Evolutionary conservation across 2,113 vertebrate species (phyloP), one percentile per base, ranked within the genome.

Genomic region (Uropsilus gracilis): DNA sequence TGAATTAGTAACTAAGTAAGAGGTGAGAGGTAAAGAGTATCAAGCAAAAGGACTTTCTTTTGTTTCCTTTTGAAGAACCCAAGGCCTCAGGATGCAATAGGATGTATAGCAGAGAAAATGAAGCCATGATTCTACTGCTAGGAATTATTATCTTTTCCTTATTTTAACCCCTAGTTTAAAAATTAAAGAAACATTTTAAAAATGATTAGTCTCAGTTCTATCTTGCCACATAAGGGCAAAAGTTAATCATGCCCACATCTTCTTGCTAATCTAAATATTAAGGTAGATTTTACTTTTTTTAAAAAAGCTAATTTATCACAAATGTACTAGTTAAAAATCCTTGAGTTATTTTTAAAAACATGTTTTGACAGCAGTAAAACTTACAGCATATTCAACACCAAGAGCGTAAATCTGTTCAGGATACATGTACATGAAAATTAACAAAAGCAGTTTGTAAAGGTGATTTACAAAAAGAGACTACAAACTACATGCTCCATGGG

Each of bases 301-400:
- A 53, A 86, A 86, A 97, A 96, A 84, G 94, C 80, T 91, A 81
- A 95, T 87, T 75, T 95, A 76, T 57, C 96, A 44, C 73, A 80
- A 59, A 77, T 81, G 37, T 44, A 94, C 87, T 90, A 69, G 61
- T 94, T 95, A 95, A 94, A 94, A 91, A 87, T 53, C 84, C 85
- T 69, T n/a, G 95, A 95, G 81, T 95, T 86, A 93, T 82, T 96
- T 94, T 96, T 92, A 42, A 85, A 97, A 92, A 93, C 71, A 80
- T 78, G 91, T 64, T 94, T 87, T 82, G 85, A 95, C 81, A 97
- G 91, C 59, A 96, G 53, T 5, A 93, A 96, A 96, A 97, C 78
- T 94, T 95, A 55, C 68, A 96, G 20, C 18, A 87, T 72, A 94
- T 46, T 80, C 89, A 96, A 89, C 32, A 97, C 63, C 63, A 92